A percentile compares a stretch with the other conserved stretches of the same genome.
phyloP scores from a whole-genome alignment of 2,113 vertebrate genomes.

The Pelmatolapia mariae region DNA sequence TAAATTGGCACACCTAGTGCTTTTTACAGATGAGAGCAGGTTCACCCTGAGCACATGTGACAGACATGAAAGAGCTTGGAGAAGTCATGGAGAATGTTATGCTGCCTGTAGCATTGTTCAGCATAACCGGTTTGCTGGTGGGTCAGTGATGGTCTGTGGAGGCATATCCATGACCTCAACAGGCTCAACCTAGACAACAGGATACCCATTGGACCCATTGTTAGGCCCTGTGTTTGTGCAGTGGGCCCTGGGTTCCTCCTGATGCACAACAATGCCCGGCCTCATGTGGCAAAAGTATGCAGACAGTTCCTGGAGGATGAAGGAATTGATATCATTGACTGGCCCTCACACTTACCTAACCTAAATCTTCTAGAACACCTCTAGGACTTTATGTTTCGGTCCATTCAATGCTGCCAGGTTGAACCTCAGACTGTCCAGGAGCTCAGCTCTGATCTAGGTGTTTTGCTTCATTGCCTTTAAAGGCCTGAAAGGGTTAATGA shows the following conservation, averaged over 20 bases:
- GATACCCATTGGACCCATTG: too few species aligned
- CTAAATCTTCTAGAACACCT: background rate
- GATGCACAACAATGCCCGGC: too few species aligned
- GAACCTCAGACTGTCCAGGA: background rate
- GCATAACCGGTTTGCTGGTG: background rate
- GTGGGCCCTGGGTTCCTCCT: too few species aligned
- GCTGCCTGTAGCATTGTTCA: background rate
- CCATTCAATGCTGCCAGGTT: background rate
- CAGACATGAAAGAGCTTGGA: background rate
- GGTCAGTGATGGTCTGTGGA: background rate
- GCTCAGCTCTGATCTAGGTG: background rate
- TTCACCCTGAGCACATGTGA: background rate
- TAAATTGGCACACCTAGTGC: background rate
- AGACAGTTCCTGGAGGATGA: too few species aligned
- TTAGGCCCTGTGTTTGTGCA: too few species aligned
- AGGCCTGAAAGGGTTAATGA: background rate
- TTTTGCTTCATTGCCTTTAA: background rate
- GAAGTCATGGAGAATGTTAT: background rate
- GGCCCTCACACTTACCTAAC: background rate
- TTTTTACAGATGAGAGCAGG: background rate
- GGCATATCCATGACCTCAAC: background rate
- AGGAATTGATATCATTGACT: background rate
- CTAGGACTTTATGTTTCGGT: background rate
- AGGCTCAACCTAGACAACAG: background rate
- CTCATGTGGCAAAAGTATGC: too few species aligned